These are phyloP conservation scores for Apus apus DNA, from an alignment of 2,113 vertebrate species.

Conservation along the genomic window DNA sequence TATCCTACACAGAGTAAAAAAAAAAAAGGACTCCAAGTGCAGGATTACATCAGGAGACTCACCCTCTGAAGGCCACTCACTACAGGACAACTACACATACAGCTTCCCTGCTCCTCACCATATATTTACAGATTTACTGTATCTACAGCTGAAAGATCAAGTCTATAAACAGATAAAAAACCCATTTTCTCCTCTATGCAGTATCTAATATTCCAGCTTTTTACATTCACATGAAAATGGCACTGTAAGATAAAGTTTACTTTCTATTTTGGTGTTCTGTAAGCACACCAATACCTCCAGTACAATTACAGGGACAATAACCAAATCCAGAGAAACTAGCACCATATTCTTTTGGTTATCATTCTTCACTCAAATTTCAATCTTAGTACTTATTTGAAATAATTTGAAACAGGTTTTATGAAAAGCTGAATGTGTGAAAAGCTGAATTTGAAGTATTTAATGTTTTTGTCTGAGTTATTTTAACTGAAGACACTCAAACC, in stretches of 20 bases:
- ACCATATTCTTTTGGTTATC: background rate
- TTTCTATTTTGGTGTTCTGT: background rate
- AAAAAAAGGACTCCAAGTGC: background rate
- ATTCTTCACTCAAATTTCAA: too few species aligned
- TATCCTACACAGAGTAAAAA: background rate
- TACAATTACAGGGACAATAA: background rate
- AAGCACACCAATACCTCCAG: background rate
- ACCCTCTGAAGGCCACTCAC: background rate
- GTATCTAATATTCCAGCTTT: background rate
- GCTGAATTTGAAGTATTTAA: background rate
- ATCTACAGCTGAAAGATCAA: background rate
- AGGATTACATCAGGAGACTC: background rate
- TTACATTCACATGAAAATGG: background rate
- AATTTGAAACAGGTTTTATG: background rate
- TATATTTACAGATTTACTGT: rapidly evolving
- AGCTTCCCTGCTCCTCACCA: background rate
- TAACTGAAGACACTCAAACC: background rate
- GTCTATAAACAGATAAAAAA: background rate
- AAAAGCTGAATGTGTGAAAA: background rate
- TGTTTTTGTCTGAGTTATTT: background rate
- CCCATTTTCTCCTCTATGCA: background rate
- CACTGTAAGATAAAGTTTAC: background rate
- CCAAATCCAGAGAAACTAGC: background rate
- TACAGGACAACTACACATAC: background rate
- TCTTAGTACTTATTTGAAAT: background rate